phyloP scores from a whole-genome alignment of 2,888 invertebrate genomes.

The Spialia ferax region DNA sequence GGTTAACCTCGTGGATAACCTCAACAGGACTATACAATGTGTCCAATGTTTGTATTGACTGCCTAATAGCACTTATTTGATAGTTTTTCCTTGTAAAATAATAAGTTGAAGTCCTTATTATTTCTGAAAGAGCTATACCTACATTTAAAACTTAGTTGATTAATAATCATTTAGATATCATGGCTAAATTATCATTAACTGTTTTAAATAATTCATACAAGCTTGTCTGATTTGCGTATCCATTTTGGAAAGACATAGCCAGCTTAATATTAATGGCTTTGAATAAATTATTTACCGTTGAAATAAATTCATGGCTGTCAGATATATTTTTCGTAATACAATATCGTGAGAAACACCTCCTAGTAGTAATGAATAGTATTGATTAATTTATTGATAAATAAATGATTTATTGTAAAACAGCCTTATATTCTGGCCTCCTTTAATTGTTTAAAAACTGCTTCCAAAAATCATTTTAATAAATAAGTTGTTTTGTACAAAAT shows the following conservation, averaged over 20 bases:
- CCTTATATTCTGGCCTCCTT: neutral
- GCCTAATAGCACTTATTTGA: no score
- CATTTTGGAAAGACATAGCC: neutral
- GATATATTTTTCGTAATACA: neutral
- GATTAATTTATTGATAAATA: neutral
- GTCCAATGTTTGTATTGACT: no score
- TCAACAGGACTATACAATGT: no score
- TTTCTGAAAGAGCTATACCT: neutral
- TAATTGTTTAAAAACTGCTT: neutral
- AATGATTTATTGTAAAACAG: no score
- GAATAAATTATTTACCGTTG: neutral
- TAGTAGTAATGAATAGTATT: neutral
- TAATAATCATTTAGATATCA: constrained; percentile 9
- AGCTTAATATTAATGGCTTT: neutral
- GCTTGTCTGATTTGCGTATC: constrained; percentile 4
- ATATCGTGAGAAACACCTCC: neutral
- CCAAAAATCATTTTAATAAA: no score
- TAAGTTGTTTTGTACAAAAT: no score
- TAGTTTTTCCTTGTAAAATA: no score
- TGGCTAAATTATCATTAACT: neutral
- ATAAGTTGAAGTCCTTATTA: neutral
- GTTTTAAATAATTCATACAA: constrained; percentile 1
- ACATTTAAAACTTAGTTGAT: neutral
- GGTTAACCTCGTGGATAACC: no score
- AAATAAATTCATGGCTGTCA: neutral